phyloP scores from a whole-genome alignment of 2,888 invertebrate genomes.

The Phaonia tiefii region DNA sequence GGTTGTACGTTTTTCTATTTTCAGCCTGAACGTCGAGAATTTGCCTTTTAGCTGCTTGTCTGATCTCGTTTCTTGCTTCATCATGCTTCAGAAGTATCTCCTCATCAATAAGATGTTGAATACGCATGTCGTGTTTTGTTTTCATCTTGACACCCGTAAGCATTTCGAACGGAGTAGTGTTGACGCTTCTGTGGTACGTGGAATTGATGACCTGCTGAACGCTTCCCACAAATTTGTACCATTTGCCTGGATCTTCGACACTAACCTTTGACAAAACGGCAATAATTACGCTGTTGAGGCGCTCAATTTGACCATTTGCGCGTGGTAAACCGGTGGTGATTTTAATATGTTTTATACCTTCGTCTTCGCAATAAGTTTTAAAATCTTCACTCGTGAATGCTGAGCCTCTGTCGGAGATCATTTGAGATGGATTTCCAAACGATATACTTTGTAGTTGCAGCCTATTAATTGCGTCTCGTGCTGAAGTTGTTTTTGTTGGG shows the following conservation, averaged over 20 bases:
- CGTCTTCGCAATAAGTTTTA: constrained; percentile 73
- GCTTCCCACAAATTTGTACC: too few relatives aligned
- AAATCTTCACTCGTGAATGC: constrained; percentile 71
- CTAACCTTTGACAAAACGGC: constrained; percentile 55
- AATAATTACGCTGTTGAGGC: too few relatives aligned
- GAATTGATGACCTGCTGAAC: constrained; percentile 61
- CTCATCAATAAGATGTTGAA: constrained; percentile 52
- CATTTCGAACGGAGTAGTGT: constrained; percentile 65
- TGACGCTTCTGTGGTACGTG: constrained; percentile 55
- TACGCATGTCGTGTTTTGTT: constrained; percentile 39
- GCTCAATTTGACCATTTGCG: constrained; percentile 59
- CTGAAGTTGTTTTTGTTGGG: constrained; percentile 35
- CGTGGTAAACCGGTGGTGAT: constrained; percentile 61
- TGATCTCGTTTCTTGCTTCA: constrained; percentile 33
- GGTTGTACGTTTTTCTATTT: constrained; percentile 47
- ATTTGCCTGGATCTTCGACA: too few relatives aligned
- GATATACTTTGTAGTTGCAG: constrained; percentile 58
- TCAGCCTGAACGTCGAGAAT: constrained; percentile 42
- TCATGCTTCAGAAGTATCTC: constrained; percentile 38
- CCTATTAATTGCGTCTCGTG: constrained; percentile 10
- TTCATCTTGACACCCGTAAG: too few relatives aligned
- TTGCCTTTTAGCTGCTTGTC: constrained; percentile 13
- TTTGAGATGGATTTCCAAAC: constrained; percentile 75
- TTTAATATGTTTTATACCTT: constrained; percentile 72
- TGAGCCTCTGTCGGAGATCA: constrained; percentile 74